Percentiles rank a stretch among this genome's conserved stretches.
phyloP scores from a whole-genome alignment of 64 coral and sea anemone genomes.

The Porites australiensis region DNA sequence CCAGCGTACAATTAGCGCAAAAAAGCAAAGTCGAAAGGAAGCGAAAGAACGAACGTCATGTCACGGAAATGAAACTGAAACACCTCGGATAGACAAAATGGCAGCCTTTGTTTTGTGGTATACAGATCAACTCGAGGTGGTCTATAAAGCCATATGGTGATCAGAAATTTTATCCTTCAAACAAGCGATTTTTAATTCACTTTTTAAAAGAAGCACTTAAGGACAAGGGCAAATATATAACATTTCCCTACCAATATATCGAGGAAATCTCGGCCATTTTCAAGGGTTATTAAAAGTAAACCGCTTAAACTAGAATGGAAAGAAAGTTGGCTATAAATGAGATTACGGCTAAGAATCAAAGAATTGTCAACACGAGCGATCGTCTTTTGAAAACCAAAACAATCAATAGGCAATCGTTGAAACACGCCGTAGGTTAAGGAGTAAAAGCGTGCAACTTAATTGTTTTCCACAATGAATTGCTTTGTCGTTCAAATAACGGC shows the following conservation, averaged over 20 bases:
- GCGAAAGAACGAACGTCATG: background rate
- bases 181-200: background rate
- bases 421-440: slow-evolving; percentile 35
- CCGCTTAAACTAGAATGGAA: background rate
- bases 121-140: background rate
- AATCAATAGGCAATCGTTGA: slow-evolving; percentile 13
- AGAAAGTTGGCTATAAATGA: background rate
- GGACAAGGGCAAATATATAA: background rate
- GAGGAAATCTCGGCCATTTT: background rate
- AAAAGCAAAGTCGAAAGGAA: background rate
- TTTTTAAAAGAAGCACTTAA: background rate
- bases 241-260: background rate
- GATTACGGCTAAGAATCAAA: slow-evolving; percentile 21
- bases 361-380: slow-evolving; percentile 9
- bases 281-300: background rate
- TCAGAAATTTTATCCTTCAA: background rate
- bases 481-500: background rate
- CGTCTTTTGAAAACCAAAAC: slow-evolving; percentile 17
- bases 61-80: background rate
- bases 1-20: background rate
- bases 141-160: background rate
- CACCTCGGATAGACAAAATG: background rate
- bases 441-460: slow-evolving; percentile 42
- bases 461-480: slow-evolving; percentile 28
- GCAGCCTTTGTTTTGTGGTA: background rate